A percentile compares a stretch with the other conserved stretches of the same genome.
Conservation (phyloP, 2,113 vertebrate species). For the Blennius ocellaris region DNA sequence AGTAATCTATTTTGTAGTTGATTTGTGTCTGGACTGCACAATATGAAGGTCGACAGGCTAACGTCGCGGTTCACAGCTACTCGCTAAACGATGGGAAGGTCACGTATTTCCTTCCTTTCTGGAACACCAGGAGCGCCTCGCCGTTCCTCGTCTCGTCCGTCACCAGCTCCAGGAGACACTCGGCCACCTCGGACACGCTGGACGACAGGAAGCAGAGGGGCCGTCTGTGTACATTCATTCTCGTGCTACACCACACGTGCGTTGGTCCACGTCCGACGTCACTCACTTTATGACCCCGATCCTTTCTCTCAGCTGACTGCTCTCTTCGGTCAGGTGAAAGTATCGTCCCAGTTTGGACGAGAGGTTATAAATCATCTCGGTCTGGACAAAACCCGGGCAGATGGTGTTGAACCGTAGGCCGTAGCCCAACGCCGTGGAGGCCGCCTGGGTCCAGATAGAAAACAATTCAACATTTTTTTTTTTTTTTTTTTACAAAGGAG, state of each 20-base stretch:
- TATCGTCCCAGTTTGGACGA: constrained; percentile 41
- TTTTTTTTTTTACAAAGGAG: too few species aligned
- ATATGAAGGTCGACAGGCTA: too few species aligned
- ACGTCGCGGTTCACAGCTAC: neutral
- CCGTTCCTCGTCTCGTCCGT: constrained; percentile 75
- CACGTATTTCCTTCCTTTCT: neutral
- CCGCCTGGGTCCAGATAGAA: constrained; percentile 37
- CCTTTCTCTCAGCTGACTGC: neutral
- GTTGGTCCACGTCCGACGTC: too few species aligned
- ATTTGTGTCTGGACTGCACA: too few species aligned
- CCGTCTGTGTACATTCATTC: too few species aligned
- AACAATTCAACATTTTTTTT: too few species aligned
- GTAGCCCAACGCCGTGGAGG: constrained; percentile 40
- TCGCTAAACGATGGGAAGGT: constrained; percentile 18
- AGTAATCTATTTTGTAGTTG: too few species aligned
- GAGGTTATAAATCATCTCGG: constrained; percentile 46
- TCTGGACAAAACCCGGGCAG: constrained; percentile 77
- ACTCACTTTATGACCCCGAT: constrained; percentile 59
- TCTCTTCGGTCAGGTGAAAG: neutral
- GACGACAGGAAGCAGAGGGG: neutral
- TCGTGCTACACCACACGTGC: too few species aligned
- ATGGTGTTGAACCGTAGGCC: constrained; percentile 78
- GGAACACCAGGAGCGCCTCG: constrained; percentile 37
- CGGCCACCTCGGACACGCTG: constrained; percentile 66
- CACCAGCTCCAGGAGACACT: constrained; percentile 65